These are phyloP conservation scores for Gymnopithys bicolor DNA, from an alignment of 2,797 vertebrate genomes.

Conservation along the genomic window DNA sequence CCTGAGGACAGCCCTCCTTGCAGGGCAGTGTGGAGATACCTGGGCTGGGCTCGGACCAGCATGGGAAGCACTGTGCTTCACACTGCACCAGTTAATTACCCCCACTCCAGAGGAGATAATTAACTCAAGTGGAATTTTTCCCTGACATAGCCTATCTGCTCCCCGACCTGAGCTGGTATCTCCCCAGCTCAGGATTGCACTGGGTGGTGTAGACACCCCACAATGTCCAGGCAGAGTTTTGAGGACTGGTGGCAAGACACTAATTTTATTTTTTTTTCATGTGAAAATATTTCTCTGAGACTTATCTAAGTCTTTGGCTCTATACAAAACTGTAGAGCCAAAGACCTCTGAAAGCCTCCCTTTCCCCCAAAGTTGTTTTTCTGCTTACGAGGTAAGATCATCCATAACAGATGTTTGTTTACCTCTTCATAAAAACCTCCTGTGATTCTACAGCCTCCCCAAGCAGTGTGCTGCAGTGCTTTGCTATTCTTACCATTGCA, in stretches of 20 bases:
- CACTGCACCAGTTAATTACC: neutral
- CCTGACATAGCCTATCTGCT: neutral
- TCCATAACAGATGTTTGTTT: conserved; percentile 68
- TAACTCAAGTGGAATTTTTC: neutral
- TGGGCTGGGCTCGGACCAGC: neutral
- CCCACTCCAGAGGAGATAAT: neutral
- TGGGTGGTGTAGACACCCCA: fast-evolving
- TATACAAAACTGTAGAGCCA: neutral
- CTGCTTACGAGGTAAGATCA: neutral
- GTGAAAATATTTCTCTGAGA: neutral
- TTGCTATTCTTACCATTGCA: conserved; percentile 27
- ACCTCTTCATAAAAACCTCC: conserved; percentile 64
- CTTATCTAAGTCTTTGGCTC: neutral
- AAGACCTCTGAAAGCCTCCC: neutral
- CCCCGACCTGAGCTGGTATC: neutral
- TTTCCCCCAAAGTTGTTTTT: neutral
- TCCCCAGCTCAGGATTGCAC: neutral
- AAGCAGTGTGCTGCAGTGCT: conserved; percentile 4
- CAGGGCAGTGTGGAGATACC: too few species aligned
- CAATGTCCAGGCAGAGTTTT: neutral
- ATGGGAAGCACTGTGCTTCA: neutral
- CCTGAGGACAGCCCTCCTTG: neutral
- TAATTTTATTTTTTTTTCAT: too few species aligned
- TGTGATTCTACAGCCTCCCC: conserved; percentile 52
- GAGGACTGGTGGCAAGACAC: neutral